Conservation (phyloP, 2,113 vertebrate genomes). For the Ophiodon elongatus region DNA sequence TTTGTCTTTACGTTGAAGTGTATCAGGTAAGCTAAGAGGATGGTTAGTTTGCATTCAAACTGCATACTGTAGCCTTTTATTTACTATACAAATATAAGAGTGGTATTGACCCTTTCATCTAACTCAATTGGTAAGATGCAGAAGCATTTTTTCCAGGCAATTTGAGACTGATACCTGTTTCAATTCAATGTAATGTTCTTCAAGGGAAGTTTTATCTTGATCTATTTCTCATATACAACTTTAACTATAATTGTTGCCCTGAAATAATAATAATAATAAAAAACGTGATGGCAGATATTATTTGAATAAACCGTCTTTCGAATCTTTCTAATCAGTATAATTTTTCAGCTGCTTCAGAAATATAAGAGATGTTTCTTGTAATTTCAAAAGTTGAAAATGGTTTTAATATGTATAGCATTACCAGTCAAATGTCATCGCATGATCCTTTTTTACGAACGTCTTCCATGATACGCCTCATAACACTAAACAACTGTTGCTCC, state of each 20-base stretch:
- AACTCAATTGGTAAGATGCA: background rate
- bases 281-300: background rate
- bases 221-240: background rate
- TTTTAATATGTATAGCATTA: background rate
- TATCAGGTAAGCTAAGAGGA: too few relatives aligned
- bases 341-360: background rate
- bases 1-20: too few relatives aligned
- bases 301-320: background rate
- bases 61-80: background rate
- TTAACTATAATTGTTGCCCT: background rate
- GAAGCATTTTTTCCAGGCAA: background rate
- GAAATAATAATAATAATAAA: background rate
- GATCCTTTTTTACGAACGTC: background rate
- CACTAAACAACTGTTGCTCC: conserved; percentile 19
- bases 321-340: background rate
- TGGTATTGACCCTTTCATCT: background rate
- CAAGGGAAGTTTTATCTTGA: background rate
- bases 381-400: background rate
- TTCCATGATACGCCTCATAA: conserved; percentile 10
- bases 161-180: background rate
- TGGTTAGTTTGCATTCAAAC: background rate
- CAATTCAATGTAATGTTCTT: background rate
- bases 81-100: background rate
- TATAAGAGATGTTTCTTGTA: background rate
- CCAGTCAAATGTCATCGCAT: background rate